Evolutionary conservation across 2,113 vertebrate species (phyloP).

Genomic region (Mesitornis unicolor): DNA sequence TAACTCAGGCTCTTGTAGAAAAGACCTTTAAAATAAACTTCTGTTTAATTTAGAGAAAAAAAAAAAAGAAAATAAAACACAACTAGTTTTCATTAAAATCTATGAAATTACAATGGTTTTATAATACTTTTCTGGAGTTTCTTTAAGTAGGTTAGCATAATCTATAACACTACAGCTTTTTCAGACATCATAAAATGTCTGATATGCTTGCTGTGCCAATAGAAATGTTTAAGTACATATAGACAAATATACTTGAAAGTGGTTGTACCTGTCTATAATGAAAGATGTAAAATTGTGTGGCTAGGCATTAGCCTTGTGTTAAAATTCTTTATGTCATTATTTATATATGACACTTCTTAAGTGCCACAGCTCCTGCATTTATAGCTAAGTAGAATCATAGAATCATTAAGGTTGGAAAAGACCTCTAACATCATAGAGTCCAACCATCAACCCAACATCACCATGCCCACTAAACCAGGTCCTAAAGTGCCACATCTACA

Average conservation of each 20-base stretch:
- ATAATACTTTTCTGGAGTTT: neutral
- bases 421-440: too few relatives aligned
- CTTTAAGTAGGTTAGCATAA: neutral
- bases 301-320: neutral
- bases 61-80: neutral
- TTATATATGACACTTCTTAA: neutral
- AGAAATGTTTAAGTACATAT: neutral
- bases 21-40: neutral
- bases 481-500: too few relatives aligned
- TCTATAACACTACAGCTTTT: neutral
- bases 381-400: neutral
- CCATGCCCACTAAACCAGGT: too few relatives aligned
- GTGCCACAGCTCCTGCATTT: neutral
- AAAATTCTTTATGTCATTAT: neutral
- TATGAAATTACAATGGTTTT: neutral
- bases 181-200: neutral
- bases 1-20: neutral
- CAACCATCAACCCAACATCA: too few relatives aligned
- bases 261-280: neutral
- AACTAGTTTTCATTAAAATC: neutral
- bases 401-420: too few relatives aligned
- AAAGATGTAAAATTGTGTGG: neutral
- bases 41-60: neutral
- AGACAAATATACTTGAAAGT: neutral
- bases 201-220: neutral